Base-by-base conservation (phyloP, 2,888 invertebrate genomes). In the Byasa hedistus region DNA sequence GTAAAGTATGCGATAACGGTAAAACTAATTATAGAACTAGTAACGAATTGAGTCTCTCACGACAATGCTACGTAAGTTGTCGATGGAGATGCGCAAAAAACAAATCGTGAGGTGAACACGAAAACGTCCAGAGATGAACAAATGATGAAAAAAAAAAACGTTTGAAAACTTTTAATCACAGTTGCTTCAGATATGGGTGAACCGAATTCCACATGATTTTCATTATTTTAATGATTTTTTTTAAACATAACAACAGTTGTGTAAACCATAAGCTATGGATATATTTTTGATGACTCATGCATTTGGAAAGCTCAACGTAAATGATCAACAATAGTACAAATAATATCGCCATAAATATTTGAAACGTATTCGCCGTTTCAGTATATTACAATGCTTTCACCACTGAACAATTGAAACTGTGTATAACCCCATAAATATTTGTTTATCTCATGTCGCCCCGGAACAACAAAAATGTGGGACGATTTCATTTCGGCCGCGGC, bases 21-120 rank as follows among this genome's bases (percentile, higher is more conserved):
- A 89, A 84, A 88, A 79, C 81, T 88, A 89, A 89, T 89, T 88
- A 88, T 82, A 83, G 80, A 79, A 81, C 83, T 80, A 81, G 84
- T 85, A 86, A 84, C 85, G 84, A 88, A 87, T 88, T 79, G 83
- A 78, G 75, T 71, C 80, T 83, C 85, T 87, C 89, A 89, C 89
- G 87, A 88, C 83, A 79, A 74, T 68, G 76, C 76, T 79, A 80
- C 75, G 78, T 80, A 78, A 82, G 79, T 79, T 75, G 77, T 79
- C 77, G 80, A 76, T 78, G 77, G 74, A 81, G 82, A 82, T 79
- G 81, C 78, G 79, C 82, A 87, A 88, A 89, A 87, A 88, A 79
- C 72, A 73, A 81, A 78, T 86, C 86, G 86, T 86, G 85, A 84
- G 76, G 76, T 80, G 79, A 81, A 83, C 80, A 82, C 83, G 82